phyloP scores from a whole-genome alignment of 2,888 invertebrate species.

The Drosophila glabriapex region DNA sequence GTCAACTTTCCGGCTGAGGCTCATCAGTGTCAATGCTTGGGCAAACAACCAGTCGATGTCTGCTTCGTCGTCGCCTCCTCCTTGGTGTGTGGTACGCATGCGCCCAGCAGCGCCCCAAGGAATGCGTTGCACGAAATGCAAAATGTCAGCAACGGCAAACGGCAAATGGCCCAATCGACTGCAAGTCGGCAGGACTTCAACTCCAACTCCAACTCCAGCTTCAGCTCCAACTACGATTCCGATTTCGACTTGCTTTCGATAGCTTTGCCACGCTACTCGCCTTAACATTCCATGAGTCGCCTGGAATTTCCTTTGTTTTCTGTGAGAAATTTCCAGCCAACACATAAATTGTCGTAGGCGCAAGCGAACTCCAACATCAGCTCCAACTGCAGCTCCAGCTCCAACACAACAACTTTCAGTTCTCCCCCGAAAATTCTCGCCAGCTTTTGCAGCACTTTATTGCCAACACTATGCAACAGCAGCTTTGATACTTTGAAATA shows the following conservation, averaged over 20 bases:
- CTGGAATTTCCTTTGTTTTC: slow-evolving; percentile 84
- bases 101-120: slow-evolving; percentile 82
- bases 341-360: slow-evolving; percentile 81
- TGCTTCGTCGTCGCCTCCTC: slow-evolving; percentile 55
- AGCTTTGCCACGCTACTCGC: slow-evolving; percentile 56
- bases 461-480: slow-evolving; percentile 45
- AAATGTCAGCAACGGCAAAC: slow-evolving; percentile 81
- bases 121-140: slow-evolving; percentile 84
- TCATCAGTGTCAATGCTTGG: slow-evolving; percentile 81
- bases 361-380: slow-evolving; percentile 46
- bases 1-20: slow-evolving; percentile 50
- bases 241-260: slow-evolving; percentile 5
- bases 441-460: slow-evolving; percentile 18
- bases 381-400: slow-evolving; percentile 19
- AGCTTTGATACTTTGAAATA: not conserved
- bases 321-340: slow-evolving; percentile 79
- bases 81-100: slow-evolving; percentile 79
- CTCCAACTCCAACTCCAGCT: slow-evolving; percentile 1
- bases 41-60: slow-evolving; percentile 45
- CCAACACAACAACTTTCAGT: slow-evolving; percentile 40
- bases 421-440: slow-evolving; percentile 39
- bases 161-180: slow-evolving; percentile 61
- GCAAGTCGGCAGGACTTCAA: slow-evolving; percentile 31
- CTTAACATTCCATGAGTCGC: slow-evolving; percentile 73
- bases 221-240: slow-evolving; percentile 12